phyloP scores from a whole-genome alignment of 2,888 invertebrate species.

The Mesodorylaimus sp. region DNA sequence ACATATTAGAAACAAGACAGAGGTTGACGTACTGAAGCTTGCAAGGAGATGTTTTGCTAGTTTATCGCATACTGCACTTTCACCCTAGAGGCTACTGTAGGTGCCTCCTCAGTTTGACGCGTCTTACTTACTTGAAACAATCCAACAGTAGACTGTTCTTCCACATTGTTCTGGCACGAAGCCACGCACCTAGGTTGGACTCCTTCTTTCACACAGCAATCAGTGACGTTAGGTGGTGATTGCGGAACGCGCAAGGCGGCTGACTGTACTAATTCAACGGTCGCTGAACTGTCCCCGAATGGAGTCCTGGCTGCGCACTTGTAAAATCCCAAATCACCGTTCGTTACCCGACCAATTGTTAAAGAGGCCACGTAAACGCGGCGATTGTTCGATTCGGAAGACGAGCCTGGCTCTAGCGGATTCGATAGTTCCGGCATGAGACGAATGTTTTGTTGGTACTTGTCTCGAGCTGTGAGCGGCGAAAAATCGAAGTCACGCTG shows the following conservation, averaged over 20 bases:
- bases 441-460: not conserved
- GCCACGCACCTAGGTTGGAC: slow-evolving; percentile 12
- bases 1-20: too few species aligned
- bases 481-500: too few species aligned
- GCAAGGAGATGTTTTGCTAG: too few species aligned
- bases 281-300: slow-evolving; percentile 6
- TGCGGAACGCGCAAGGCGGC: slow-evolving; percentile 2
- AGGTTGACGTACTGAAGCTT: too few species aligned
- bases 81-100: too few species aligned
- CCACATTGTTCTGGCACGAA: not conserved
- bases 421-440: not conserved
- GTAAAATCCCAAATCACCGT: slow-evolving; percentile 7
- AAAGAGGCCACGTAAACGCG: not conserved
- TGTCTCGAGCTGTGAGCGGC: too few species aligned
- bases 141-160: not conserved
- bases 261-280: not conserved
- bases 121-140: too few species aligned
- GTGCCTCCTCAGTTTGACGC: too few species aligned
- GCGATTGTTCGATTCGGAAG: not conserved
- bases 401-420: not conserved
- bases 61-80: too few species aligned
- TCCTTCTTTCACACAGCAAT: slow-evolving; percentile 14
- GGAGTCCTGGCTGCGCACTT: slow-evolving; percentile 3
- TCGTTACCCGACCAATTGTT: not conserved
- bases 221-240: slow-evolving; percentile 14